These are phyloP conservation scores for Platanista minor DNA, from an alignment of 2,113 vertebrate genomes.

Conservation along the genomic window DNA sequence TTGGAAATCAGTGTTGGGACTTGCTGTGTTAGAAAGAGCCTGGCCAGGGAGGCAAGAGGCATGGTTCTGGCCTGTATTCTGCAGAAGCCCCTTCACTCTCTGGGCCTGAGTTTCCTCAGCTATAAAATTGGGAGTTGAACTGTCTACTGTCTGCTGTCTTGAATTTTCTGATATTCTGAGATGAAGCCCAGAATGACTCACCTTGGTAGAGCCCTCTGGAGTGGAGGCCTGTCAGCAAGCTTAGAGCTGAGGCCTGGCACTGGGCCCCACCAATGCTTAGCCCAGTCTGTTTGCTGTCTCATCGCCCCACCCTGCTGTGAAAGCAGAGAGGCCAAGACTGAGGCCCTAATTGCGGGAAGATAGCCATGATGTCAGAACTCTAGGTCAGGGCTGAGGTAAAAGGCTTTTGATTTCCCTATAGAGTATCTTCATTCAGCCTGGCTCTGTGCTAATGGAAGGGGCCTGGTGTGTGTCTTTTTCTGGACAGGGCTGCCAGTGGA, in stretches of 20 bases:
- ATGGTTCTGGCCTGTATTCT: background rate
- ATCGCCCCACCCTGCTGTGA: background rate
- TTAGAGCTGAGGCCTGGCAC: background rate
- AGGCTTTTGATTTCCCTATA: background rate
- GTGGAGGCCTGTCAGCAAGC: background rate
- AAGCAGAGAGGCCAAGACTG: background rate
- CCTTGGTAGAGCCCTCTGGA: background rate
- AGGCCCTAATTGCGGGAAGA: background rate
- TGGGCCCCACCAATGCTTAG: background rate
- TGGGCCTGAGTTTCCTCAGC: background rate
- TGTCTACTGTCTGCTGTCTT: background rate
- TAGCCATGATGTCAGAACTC: background rate
- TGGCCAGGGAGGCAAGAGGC: background rate
- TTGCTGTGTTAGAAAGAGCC: background rate
- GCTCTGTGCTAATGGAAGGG: background rate
- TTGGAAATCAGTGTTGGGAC: background rate
- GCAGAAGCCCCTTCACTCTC: background rate
- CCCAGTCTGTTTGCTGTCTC: constrained; percentile 28
- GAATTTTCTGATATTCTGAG: constrained; percentile 22
- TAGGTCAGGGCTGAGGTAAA: background rate
- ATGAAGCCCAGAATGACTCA: background rate
- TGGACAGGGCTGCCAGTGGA: background rate
- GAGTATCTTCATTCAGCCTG: background rate
- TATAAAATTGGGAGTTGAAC: background rate
- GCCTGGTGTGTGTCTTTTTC: background rate